phyloP scores from a whole-genome alignment of 2,113 vertebrate genomes.

The Galbula dea region DNA sequence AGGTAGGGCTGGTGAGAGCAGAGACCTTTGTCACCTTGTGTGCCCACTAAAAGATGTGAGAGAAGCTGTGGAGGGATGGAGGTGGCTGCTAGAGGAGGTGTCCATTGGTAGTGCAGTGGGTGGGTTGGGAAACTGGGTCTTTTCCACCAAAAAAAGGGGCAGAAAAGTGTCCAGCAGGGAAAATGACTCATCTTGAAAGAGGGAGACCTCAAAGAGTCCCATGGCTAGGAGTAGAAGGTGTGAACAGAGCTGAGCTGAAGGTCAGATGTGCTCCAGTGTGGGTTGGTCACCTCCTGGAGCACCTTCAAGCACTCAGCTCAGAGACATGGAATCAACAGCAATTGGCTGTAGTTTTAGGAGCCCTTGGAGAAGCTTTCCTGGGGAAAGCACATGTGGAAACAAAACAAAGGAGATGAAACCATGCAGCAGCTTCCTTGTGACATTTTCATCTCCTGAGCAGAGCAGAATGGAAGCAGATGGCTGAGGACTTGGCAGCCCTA shows the following conservation, averaged over 20 bases:
- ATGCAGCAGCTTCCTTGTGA: background rate
- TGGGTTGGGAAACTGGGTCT: background rate
- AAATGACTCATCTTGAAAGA: background rate
- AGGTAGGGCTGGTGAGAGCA: background rate
- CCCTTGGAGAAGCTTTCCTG: rapidly evolving
- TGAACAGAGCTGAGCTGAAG: background rate
- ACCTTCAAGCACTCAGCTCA: background rate
- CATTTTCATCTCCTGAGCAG: background rate
- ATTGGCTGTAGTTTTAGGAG: background rate
- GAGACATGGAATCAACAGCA: background rate
- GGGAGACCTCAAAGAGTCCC: no score
- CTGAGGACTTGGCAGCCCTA: background rate
- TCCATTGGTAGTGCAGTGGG: rapidly evolving
- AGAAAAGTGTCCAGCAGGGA: background rate
- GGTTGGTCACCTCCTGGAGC: background rate
- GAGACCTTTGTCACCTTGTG: rapidly evolving
- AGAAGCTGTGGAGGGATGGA: background rate
- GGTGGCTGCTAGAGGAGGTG: background rate
- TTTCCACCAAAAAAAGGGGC: background rate
- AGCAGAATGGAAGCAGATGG: conserved; percentile 5
- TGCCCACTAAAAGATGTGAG: rapidly evolving
- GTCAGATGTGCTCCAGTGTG: rapidly evolving
- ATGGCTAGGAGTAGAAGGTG: background rate
- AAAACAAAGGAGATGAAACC: background rate
- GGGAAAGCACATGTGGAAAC: background rate